Evolutionary conservation across 2,888 invertebrate genomes (phyloP), one percentile per base, ranked within the genome.

Genomic region (Cyrtodaria siliqua): DNA sequence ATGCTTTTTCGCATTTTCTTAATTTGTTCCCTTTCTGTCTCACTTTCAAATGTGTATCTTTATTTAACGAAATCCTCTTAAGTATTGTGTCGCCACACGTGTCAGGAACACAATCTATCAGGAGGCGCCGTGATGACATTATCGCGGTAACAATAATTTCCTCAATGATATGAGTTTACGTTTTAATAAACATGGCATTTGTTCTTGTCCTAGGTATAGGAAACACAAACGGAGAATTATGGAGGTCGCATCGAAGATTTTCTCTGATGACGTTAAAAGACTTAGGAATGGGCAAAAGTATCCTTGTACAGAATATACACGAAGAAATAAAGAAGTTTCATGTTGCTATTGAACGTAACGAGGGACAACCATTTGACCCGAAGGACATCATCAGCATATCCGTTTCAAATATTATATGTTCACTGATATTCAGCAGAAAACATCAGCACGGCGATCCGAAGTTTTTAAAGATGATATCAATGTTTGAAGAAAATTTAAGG

Each of bases 181-280:
- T n/a, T n/a, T n/a, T n/a, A n/a, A n/a, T n/a, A n/a, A n/a, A n/a
- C n/a, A n/a, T n/a, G n/a, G n/a, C n/a, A n/a, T n/a, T n/a, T n/a
- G n/a, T n/a, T n/a, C n/a, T n/a, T n/a, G n/a, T n/a, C n/a, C n/a
- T 16, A 76, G 76, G 76, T 29, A 16, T 76, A 24, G 66, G 27
- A 14, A 52, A 66, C 26, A 26, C 62, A 1, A 63, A 52, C 12
- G 83, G 81, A 0, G 44, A 60, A 14, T n/a, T 52, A 16, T 85
- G 85, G 85, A 77, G 70, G 42, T 78, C 78, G 40, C 83, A 85
- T 26, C 60, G 85, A 0, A 44, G 61, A 18, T 85, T 85, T 59
- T 66, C 76, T 1, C 27, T 81, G 14, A 49, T 50, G 8, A 83
- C 78, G 6, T 50, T 85, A 33, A 78, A 77, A 53, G 74, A 78